phyloP scores from a whole-genome alignment of 37 sponge, comb jelly and placozoan genomes.

The Theonella swinhoei region DNA sequence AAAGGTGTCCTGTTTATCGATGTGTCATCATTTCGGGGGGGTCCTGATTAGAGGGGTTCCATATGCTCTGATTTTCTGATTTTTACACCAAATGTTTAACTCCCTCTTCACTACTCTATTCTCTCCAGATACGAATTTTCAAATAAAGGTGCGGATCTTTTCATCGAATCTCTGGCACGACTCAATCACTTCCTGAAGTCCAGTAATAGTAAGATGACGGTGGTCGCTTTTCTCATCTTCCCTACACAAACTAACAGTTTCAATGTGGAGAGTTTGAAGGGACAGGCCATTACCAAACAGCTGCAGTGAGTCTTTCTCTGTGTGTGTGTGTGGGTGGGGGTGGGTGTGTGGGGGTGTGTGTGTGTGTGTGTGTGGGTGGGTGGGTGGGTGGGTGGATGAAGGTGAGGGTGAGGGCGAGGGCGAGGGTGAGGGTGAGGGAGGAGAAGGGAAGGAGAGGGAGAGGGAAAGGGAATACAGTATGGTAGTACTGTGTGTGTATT shows the following conservation, averaged over 20 bases:
- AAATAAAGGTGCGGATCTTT: constrained; percentile 97
- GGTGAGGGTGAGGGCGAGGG: too few relatives aligned
- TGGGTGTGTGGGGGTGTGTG: too few relatives aligned
- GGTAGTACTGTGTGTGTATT: background rate
- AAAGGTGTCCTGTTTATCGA: too few relatives aligned
- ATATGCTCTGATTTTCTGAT: too few relatives aligned
- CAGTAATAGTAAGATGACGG: constrained; percentile 66
- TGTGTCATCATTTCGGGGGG: too few relatives aligned
- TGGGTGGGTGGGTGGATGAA: too few relatives aligned
- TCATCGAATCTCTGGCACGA: constrained; percentile 85
- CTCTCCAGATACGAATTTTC: constrained; percentile 89
- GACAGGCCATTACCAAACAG: constrained; percentile 93
- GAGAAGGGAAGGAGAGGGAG: background rate
- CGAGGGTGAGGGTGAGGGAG: too few relatives aligned
- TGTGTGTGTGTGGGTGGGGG: too few relatives aligned
- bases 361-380: too few relatives aligned
- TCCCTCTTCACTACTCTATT: too few relatives aligned
- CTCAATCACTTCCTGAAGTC: constrained; percentile 93
- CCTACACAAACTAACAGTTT: constrained; percentile 94
- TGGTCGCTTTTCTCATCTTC: constrained; percentile 97
- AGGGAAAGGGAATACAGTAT: background rate
- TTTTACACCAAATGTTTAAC: too few relatives aligned
- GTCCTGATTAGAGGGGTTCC: too few relatives aligned
- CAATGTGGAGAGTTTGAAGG: constrained; percentile 95
- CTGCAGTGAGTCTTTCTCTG: constrained; percentile 63